Conservation (phyloP, 2,113 vertebrate species). For the Sakesphorus luctuosus region DNA sequence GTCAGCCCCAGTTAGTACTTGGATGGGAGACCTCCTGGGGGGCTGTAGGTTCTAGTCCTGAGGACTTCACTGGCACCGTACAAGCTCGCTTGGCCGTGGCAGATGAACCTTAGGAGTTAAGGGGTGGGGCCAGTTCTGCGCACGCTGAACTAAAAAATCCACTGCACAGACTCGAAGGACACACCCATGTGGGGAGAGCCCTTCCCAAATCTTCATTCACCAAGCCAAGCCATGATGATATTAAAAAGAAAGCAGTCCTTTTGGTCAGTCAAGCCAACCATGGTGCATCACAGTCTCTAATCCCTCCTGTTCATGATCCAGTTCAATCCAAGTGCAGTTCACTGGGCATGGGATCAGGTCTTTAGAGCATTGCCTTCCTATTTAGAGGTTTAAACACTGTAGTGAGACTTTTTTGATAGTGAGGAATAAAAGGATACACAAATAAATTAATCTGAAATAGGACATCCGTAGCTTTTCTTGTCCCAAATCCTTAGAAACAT, state of each 20-base stretch:
- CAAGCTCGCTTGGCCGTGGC: too few relatives aligned
- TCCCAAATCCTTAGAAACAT: not conserved
- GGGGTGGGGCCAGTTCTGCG: too few relatives aligned
- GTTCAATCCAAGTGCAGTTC: not conserved
- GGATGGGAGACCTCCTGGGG: too few relatives aligned
- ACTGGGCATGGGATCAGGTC: not conserved
- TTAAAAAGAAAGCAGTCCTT: not conserved
- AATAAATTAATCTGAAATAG: not conserved
- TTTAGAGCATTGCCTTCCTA: not conserved
- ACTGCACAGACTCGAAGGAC: too few relatives aligned
- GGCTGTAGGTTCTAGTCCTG: too few relatives aligned
- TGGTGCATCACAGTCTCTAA: not conserved
- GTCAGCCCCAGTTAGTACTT: too few relatives aligned
- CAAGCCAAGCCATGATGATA: not conserved
- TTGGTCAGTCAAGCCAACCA: not conserved
- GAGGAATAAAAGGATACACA: not conserved
- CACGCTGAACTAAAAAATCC: too few relatives aligned
- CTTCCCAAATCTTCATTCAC: too few relatives aligned
- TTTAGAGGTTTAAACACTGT: not conserved
- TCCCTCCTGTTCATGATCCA: not conserved
- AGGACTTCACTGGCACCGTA: too few relatives aligned
- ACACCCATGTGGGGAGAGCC: too few relatives aligned
- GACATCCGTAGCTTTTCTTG: not conserved
- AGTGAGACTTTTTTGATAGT: not conserved
- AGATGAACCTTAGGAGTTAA: too few relatives aligned